phyloP scores from a whole-genome alignment of 2,113 vertebrate species.

The Elachura formosa region DNA sequence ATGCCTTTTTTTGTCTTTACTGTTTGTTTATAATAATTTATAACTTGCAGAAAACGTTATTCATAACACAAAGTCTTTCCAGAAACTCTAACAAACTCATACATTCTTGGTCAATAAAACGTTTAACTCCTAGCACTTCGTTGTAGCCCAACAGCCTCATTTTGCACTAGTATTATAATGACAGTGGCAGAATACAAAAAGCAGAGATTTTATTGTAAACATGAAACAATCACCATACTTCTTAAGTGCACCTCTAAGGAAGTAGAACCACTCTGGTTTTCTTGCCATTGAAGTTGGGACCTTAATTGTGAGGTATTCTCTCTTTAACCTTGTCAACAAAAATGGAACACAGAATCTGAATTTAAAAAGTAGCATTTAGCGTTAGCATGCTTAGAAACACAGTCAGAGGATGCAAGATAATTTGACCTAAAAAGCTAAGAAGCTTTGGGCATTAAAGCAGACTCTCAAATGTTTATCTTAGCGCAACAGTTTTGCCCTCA shows the following conservation, averaged over 20 bases:
- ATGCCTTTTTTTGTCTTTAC: neutral
- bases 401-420: neutral
- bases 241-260: neutral
- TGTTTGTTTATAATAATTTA: neutral
- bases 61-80: neutral
- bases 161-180: neutral
- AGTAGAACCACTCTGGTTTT: neutral
- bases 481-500: neutral
- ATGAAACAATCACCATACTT: neutral
- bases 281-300: neutral
- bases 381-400: neutral
- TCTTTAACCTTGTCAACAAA: conserved; percentile 10
- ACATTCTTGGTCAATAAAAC: neutral
- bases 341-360: neutral
- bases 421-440: conserved; percentile 52
- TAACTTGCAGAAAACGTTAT: neutral
- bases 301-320: neutral
- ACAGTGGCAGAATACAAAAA: neutral
- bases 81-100: neutral
- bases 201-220: neutral
- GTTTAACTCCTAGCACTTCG: neutral
- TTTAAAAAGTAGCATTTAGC: neutral
- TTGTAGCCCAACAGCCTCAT: neutral
- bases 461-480: conserved; percentile 13
- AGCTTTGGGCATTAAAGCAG: conserved; percentile 38